Evolutionary conservation across 2,797 vertebrate species (phyloP), one percentile per base, ranked within the genome.

Genomic region (Anas capensis): DNA sequence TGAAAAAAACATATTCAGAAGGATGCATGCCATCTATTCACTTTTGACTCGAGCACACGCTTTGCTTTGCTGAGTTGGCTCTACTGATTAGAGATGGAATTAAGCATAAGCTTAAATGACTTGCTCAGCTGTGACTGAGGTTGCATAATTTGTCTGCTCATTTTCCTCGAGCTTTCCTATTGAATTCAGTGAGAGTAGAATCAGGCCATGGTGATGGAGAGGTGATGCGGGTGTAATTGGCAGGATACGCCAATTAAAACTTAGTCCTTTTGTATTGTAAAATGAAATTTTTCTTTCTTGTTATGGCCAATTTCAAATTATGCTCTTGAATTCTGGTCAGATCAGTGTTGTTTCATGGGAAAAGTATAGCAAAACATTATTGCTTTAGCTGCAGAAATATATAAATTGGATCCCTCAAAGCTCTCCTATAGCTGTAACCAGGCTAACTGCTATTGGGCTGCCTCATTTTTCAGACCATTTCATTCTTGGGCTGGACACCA

Each of bases 1-100:
- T 62, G 57, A 53, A 84, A 90, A 77, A 16, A 10, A 1, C 3
- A 2, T 40, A 18, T 61, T 86, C 31, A 61, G 60, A 71, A 92
- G 62, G 53, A 70, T 53, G 26, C 23, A 8, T 0, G 0, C 49
- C 40, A 18, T 44, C 18, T 85, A 34, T 80, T 91, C 44, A 16
- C 64, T 93, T 88, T 18, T 77, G 68, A 82, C 79, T 94, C 78
- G 72, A 80, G 65, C 29, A 71, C 18, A 18, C 27, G 33, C 40
- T 82, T 91, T 86, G 31, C 57, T 92, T 93, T 93, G 75, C 88
- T 96, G 83, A 93, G 72, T 62, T 91, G 56, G 44, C 82, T 72
- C 91, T 84, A 60, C 51, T 91, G 83, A 90, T 90, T 57, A 69
- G 53, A 84, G 49, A 44, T 12, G 40, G 60, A 86, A 76, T 92